Evolutionary conservation across 1,140 invertebrate genomes (phyloP), one percentile per base, ranked within the genome.

Genomic region (Drosophila saltans): DNA sequence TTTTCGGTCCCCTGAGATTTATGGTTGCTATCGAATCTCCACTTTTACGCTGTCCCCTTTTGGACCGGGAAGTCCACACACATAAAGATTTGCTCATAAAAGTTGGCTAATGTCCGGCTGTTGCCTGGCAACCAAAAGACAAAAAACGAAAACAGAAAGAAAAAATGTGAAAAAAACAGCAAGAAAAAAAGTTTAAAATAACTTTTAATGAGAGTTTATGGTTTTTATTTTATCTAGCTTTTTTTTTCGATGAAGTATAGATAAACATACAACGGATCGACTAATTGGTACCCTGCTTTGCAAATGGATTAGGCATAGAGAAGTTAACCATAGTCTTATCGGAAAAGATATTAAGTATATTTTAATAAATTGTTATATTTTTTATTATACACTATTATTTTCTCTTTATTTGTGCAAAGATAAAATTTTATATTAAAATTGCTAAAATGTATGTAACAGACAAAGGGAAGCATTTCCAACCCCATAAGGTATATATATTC

Each of bases 131-230:
- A 52, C 45, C 33, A 36, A 36, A 36, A 16, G 16, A 16, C 16
- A 16, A 36, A 36, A 48, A 70, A 76, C 76, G 61, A 73, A 82
- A 76, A 75, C 41, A 66, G 39, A n/a, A 30, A 39, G 6, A 26
- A n/a, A 72, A 72, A 43, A 26, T 30, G 26, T 60, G 21, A n/a
- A 5, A 73, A 56, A 28, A 26, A 66, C 24, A 56, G 2, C 16
- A 59, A 65, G 63, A 65, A 68, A 65, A 2, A 75, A 67, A 36
- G 72, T 68, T 39, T 66, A 65, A 66, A 69, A 79, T 72, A 86
- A 86, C 75, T 86, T 86, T 88, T 88, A 88, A 88, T 88, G 84
- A 74, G 83, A 83, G 83, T 88, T 88, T 88, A 83, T 88, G 73
- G 43, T 59, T 72, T 69, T 67, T 65, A 68, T 85, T 80, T 72